Evolutionary conservation across 1,140 invertebrate genomes (phyloP), one percentile per base, ranked within the genome.

Genomic region (Pectinophora gossypiella): DNA sequence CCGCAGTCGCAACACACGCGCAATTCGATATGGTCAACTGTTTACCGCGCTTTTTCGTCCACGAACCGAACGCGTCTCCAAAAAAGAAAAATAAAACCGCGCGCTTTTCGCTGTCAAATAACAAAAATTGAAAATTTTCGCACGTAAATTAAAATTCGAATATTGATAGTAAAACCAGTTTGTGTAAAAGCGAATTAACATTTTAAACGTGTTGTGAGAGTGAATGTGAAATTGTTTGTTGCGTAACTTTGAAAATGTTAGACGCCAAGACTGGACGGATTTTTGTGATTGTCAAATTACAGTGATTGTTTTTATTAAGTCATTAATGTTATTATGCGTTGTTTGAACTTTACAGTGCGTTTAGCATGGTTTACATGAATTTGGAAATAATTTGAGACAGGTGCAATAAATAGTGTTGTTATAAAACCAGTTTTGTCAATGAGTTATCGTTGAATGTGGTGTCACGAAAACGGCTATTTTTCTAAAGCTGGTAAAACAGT

Each of bases 21-120:
- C 76, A 83, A 80, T 85, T 82, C 77, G 79, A 85, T 64, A 85
- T 85, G 79, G 79, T 81, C 82, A 85, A 76, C 74, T 81, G 68
- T 76, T 78, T 62, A 70, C 76, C 42, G 50, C 50, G 50, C 42
- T 32, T 32, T 32, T 32, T 32, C 27, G 27, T n/a, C 27, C 27
- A 12, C 27, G 27, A n/a, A n/a, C n/a, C n/a, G n/a, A n/a, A n/a
- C n/a, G n/a, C n/a, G n/a, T n/a, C n/a, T n/a, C n/a, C n/a, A n/a
- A n/a, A n/a, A n/a, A n/a, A n/a, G 13, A 40, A 16, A 40, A 40
- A 16, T 40, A 6, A 27, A 27, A 2, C n/a, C 36, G 9, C 36
- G 36, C 36, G 36, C 36, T 10, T 40, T 40, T 40, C 36, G 16
- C 15, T 32, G 9, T 32, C n/a, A 32, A 32, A 32, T 32, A 32